Evolutionary conservation across 2,113 vertebrate genomes (phyloP).

Genomic region (Neotoma lepida): DNA sequence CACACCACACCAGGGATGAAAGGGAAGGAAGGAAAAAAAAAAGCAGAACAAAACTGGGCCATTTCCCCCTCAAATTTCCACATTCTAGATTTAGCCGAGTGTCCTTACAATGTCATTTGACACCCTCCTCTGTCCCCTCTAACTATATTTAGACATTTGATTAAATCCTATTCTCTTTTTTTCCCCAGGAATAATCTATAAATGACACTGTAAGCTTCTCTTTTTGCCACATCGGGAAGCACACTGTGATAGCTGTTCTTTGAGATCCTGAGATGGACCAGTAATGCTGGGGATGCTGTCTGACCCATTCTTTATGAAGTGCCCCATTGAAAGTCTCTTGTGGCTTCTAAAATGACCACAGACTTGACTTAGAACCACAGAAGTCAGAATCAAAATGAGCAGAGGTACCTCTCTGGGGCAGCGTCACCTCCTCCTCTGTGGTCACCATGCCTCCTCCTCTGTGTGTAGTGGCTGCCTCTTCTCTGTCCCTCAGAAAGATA

Average conservation of each 20-base stretch:
- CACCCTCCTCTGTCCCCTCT: background rate
- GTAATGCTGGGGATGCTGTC: background rate
- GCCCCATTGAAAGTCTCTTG: background rate
- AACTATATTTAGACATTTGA: background rate
- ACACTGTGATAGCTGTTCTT: background rate
- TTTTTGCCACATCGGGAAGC: background rate
- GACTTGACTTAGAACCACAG: background rate
- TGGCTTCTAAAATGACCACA: background rate
- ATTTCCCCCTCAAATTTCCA: background rate
- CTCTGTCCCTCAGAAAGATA: background rate
- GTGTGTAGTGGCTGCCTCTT: background rate
- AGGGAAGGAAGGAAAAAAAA: background rate
- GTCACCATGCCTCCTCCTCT: background rate
- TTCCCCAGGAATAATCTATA: background rate
- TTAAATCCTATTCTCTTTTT: background rate
- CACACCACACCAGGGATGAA: background rate
- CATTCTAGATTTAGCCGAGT: background rate
- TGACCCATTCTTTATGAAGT: background rate
- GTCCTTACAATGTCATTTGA: background rate
- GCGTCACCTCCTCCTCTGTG: background rate
- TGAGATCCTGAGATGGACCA: fast-evolving
- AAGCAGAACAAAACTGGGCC: background rate
- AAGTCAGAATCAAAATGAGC: background rate
- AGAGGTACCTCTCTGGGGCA: background rate
- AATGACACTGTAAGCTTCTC: background rate